Evolutionary conservation across 2,888 invertebrate genomes (phyloP), one percentile per base, ranked within the genome.

Genomic region (Noctua pronuba): DNA sequence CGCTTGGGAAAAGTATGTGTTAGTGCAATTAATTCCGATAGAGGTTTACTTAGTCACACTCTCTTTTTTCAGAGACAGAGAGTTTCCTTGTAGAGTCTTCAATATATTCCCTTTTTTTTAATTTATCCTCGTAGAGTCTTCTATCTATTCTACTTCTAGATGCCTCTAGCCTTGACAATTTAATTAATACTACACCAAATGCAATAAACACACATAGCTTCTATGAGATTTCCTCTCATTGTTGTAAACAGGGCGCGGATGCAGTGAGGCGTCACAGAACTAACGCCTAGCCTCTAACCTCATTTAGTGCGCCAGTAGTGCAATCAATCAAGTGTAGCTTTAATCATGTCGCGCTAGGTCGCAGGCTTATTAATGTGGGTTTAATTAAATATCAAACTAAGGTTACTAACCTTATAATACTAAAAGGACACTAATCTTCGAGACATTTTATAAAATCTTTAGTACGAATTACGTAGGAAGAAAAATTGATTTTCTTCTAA

Each of bases 271-370:
- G 52, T 71, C 41, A 60, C 6, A 60, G 18, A 75, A 66, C 72
- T 69, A 52, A 68, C 58, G 72, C 65, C 49, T 64, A 55, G 24
- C 62, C 58, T 73, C 58, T 73, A 81, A 84, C 75, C 73, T 71
- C 82, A 82, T 85, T 82, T 60, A 75, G 73, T 35, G 58, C 52
- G 24, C 55, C 28, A 62, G 41, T 64, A 58, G 62, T 58, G 85
- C 60, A 85, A 84, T 85, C 84, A 85, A 84, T 84, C 85, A 82
- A 78, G 35, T 66, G 49, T 38, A 41, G 81, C 73, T 24, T 72
- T 65, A 77, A 77, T 80, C 60, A 77, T 73, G 55, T 58, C 38
- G 35, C 24, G 55, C 46, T 49, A 44, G 62, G n/a, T 58, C 46
- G 31, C 8, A 67, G 24, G 2, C 18, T 62, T 70, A 41, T 35